These are phyloP conservation scores for Thumatha senex DNA, from an alignment of 2,888 invertebrate species.

Conservation along the genomic window DNA sequence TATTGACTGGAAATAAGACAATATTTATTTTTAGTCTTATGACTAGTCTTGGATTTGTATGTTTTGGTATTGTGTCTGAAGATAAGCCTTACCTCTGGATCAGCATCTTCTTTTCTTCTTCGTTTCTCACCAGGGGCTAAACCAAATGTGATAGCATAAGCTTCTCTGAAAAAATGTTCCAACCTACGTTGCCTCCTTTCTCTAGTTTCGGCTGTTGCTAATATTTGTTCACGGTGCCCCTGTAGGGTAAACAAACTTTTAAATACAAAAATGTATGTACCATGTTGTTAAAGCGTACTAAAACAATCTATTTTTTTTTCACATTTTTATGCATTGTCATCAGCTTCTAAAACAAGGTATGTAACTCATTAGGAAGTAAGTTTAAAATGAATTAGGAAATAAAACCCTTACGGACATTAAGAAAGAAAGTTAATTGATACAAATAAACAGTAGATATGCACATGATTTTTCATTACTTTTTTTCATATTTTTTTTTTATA, in stretches of 20 bases:
- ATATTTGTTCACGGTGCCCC: slow-evolving; percentile 92
- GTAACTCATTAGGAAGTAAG: too few relatives aligned
- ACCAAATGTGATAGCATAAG: slow-evolving; percentile 96
- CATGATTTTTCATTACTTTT: too few relatives aligned
- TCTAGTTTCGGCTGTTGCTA: slow-evolving; percentile 96
- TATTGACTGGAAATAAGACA: slow-evolving; percentile 83
- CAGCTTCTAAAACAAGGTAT: too few relatives aligned
- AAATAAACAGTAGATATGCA: too few relatives aligned
- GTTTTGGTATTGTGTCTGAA: neutral
- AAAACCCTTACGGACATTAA: too few relatives aligned
- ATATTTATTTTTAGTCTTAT: neutral
- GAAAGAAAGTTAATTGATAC: too few relatives aligned
- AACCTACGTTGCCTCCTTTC: slow-evolving; percentile 95
- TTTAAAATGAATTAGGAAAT: too few relatives aligned
- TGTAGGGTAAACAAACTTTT: slow-evolving; percentile 32
- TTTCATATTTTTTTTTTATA: too few relatives aligned
- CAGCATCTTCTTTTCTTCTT: slow-evolving; percentile 88
- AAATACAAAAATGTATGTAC: neutral
- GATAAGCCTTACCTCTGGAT: slow-evolving; percentile 86
- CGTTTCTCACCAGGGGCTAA: slow-evolving; percentile 93
- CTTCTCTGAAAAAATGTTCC: slow-evolving; percentile 98
- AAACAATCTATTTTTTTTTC: too few relatives aligned
- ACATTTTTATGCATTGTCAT: too few relatives aligned
- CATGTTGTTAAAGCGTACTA: too few relatives aligned
- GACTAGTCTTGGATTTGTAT: neutral